phyloP scores from a whole-genome alignment of 1,140 invertebrate species.

The Dendrolimus kikuchii region DNA sequence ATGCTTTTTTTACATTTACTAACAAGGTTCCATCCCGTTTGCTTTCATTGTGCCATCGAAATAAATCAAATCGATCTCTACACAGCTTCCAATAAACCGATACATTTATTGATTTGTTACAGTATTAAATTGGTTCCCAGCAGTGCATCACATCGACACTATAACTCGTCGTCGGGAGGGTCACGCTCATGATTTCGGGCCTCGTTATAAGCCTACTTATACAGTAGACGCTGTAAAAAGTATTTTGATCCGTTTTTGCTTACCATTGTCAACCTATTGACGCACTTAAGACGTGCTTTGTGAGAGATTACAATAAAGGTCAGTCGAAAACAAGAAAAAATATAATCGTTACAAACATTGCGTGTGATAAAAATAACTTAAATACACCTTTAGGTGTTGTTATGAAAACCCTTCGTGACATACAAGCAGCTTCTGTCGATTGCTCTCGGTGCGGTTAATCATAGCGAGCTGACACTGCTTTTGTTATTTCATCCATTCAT shows the following conservation, averaged over 20 bases:
- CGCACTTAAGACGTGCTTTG: constrained; percentile 17
- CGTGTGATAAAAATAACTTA: no score
- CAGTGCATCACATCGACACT: constrained; percentile 46
- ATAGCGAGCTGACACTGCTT: constrained; percentile 23
- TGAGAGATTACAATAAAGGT: not conserved
- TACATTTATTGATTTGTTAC: constrained; percentile 71
- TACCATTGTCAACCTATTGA: constrained; percentile 20
- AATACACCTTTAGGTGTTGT: no score
- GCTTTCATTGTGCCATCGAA: constrained; percentile 43
- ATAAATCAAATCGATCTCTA: constrained; percentile 67
- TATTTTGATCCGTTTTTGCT: constrained; percentile 19
- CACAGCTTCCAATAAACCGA: constrained; percentile 68
- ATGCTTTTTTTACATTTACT: constrained; percentile 63
- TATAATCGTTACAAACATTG: not conserved
- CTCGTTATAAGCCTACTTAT: constrained; percentile 22
- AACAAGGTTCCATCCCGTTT: constrained; percentile 57
- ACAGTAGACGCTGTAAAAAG: constrained; percentile 16
- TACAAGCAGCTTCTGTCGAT: not conserved
- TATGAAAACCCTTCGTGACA: not conserved
- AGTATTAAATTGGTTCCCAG: constrained; percentile 68
- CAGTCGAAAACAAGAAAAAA: not conserved
- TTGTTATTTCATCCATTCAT: constrained; percentile 50
- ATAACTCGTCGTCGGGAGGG: constrained; percentile 27
- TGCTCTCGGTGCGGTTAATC: constrained; percentile 8
- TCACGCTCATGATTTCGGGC: constrained; percentile 30